phyloP scores from a whole-genome alignment of 1,140 invertebrate genomes.

The Pissodes strobi region DNA sequence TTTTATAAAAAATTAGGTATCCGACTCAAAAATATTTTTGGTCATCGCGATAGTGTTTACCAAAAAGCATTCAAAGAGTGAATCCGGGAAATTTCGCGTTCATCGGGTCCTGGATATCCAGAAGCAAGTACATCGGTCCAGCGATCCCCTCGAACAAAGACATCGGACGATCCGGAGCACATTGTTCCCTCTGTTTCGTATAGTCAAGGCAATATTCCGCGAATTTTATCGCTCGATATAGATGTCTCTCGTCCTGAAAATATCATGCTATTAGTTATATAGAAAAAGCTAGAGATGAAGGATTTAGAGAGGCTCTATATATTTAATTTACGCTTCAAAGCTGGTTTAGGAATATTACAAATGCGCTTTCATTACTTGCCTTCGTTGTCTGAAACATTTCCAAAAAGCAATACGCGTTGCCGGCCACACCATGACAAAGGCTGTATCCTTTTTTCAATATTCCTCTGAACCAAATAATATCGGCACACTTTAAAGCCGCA shows the following conservation, averaged over 20 bases:
- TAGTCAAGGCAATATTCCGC: constrained; percentile 82
- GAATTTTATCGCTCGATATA: constrained; percentile 81
- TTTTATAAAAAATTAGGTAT: no score
- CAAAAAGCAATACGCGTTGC: constrained; percentile 89
- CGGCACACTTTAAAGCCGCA: constrained; percentile 71
- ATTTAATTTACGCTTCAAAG: no score
- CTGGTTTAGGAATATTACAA: no score
- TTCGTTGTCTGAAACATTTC: constrained; percentile 78
- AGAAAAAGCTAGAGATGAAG: no score
- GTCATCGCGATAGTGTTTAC: no score
- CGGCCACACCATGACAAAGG: constrained; percentile 89
- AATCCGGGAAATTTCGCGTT: constrained; percentile 70
- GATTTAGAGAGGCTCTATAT: no score
- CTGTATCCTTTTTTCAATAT: constrained; percentile 89
- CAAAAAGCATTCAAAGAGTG: constrained; percentile 52
- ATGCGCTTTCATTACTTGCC: no score
- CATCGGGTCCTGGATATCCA: constrained; percentile 65
- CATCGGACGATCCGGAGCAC: constrained; percentile 74
- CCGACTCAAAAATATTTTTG: no score
- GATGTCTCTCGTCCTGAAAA: constrained; percentile 67
- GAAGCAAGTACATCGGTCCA: constrained; percentile 72
- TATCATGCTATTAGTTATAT: background rate
- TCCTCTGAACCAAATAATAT: constrained; percentile 84
- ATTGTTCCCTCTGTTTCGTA: constrained; percentile 66
- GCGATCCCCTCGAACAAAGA: constrained; percentile 86